Base-by-base conservation (phyloP, 2,113 vertebrate species). In the Oophaga pumilio region DNA sequence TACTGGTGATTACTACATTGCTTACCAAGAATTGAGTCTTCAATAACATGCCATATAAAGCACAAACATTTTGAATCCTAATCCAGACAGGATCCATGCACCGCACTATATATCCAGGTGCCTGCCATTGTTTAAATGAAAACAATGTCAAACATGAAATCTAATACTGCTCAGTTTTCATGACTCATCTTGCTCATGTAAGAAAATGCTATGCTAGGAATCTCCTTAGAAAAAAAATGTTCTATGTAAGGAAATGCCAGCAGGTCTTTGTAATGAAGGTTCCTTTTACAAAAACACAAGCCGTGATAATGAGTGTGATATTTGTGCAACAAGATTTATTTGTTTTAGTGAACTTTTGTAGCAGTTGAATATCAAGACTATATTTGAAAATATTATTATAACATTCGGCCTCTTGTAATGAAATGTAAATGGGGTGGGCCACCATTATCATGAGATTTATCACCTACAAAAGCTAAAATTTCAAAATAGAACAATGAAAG, bases 231-330 rank as follows among this genome's bases (percentile, higher is more conserved):
- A 50, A 22, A 49, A 50, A 76, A 22, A 76, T n/a, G 50, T 56
- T 77, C 76, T 53, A 0, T 6, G 33, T 20, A 74, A 74, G 71
- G 71, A 74, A 74, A 74, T 74, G 71, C 71, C 71, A 74, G 43
- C 76, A 77, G 76, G 20, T 77, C 49, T 77, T 52, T 77, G 76
- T 77, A 56, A 77, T 77, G 76, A 77, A 77, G 50, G 49, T 77
- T 77, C 76, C 76, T 77, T 20, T 77, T 53, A 15, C 76, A 56
- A 53, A 56, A 53, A 77, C 76, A 77, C n/a, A 56, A 77, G 53
- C 76, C 24, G 76, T 77, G 76, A 77, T 77, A 77, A 53, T 56
- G 50, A 77, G 50, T 24, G 76, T 13, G 50, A 77, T 53, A 56
- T 77, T 77, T 24, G n/a, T 77, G 14, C 49, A 77, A 77, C 22